Conservation (phyloP, 2,888 invertebrate species). For the Punctoribates punctum region DNA sequence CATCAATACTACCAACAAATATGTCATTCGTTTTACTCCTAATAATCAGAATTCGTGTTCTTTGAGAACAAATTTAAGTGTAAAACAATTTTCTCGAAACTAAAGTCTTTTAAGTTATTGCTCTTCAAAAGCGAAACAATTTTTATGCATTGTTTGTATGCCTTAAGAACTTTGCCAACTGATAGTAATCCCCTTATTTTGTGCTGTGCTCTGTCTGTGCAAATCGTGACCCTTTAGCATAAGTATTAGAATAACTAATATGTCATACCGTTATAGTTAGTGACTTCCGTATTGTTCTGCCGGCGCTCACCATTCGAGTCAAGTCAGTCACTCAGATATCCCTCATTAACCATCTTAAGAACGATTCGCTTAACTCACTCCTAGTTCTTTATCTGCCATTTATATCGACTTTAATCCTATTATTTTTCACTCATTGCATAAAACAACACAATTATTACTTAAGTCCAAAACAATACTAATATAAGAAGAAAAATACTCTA, state of each 20-base stretch:
- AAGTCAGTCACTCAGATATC: constrained; percentile 6
- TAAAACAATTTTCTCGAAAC: too few species aligned
- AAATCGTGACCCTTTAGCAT: constrained; percentile 34
- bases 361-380: background rate
- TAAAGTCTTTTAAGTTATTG: background rate
- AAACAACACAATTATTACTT: too few species aligned
- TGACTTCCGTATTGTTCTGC: constrained; percentile 30
- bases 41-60: background rate
- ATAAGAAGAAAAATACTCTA: too few species aligned
- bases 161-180: too few species aligned
- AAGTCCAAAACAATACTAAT: too few species aligned
- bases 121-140: background rate
- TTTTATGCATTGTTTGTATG: too few species aligned
- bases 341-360: constrained; percentile 20
- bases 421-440: background rate
- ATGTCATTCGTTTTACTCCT: background rate
- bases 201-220: background rate
- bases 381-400: background rate
- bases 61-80: background rate
- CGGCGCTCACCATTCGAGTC: background rate
- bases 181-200: background rate
- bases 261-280: background rate
- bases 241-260: constrained; percentile 34
- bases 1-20: background rate
- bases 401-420: background rate